Evolutionary conservation across 64 coral and sea anemone genomes (phyloP).

Genomic region (Actinia equina): DNA sequence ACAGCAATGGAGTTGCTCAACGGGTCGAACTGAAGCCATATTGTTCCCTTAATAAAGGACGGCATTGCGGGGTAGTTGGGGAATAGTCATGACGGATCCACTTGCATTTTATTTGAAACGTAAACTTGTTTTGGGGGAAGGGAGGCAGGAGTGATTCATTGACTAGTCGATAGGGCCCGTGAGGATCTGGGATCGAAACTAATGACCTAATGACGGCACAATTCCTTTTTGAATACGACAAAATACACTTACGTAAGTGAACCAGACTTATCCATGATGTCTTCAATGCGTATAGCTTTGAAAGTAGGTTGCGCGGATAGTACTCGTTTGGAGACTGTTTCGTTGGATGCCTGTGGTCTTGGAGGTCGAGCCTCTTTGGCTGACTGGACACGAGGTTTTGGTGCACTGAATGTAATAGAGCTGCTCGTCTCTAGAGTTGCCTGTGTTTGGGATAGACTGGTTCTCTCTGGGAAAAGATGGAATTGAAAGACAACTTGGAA

Average conservation of each 20-base stretch:
- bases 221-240: neutral
- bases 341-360: conserved; percentile 29
- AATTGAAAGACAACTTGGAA: neutral
- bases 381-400: neutral
- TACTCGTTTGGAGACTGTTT: conserved; percentile 56
- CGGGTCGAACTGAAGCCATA: too few relatives aligned
- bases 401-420: neutral
- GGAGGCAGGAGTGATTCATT: too few relatives aligned
- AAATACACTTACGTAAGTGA: conserved; percentile 37
- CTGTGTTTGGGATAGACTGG: neutral
- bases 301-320: conserved; percentile 52
- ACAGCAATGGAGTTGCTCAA: too few relatives aligned
- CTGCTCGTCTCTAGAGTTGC: neutral
- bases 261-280: conserved; percentile 56
- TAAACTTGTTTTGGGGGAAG: too few relatives aligned
- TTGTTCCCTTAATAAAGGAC: too few relatives aligned
- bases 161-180: too few relatives aligned
- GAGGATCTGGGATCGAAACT: too few relatives aligned
- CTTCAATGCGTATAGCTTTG: conserved; percentile 50
- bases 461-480: neutral
- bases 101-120: too few relatives aligned
- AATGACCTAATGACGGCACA: too few relatives aligned
- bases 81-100: too few relatives aligned
- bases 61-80: too few relatives aligned
- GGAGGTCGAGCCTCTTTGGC: conserved; percentile 18